Base-by-base conservation (phyloP, 1,140 invertebrate species). In the Drosophila funebris region DNA sequence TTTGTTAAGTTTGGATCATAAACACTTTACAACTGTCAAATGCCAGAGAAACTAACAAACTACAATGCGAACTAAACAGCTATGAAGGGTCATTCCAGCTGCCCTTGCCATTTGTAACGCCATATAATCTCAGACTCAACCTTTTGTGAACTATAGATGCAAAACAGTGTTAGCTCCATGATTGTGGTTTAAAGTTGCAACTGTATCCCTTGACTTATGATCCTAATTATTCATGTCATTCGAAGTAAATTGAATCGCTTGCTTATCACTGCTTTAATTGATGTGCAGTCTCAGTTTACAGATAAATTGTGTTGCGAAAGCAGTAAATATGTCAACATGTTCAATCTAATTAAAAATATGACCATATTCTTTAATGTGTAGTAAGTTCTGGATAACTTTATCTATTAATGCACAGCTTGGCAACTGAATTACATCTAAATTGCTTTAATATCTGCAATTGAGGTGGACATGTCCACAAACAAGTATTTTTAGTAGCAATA, bases 211-310 rank as follows among this genome's bases (percentile, higher is more conserved):
- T 27, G 22, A 27, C 44, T 48, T 48, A 48, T 27, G 22, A 48
- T 20, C 11, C 6, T 29, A 24, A 48, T 48, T 14, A 29, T 48
- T 48, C 24, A 27, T 48, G 44, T 27, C n/a, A 13, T n/a, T 13
- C 14, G 1, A 13, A 16, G 13, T 14, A 41, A 41, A 48, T 48
- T 13, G 44, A 27, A 7, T 27, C 5, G 1, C 6, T 7, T 29
- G 44, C 11, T 48, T 48, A 46, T 46, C n/a, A n/a, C 5, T 29
- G 13, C 27, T 27, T 48, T 48, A 48, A 48, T 48, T 48, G 24
- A 27, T 13, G 22, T 24, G 44, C 44, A 27, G n/a, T 29, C 44
- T 48, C 44, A 48, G n/a, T 14, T 24, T 48, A 48, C n/a, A 27
- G n/a, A 29, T 48, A 7, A 29, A 48, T 48, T 48, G 5, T n/a